Evolutionary conservation across 2,888 invertebrate species (phyloP).

Genomic region (Dasysyrphus tricinctus): DNA sequence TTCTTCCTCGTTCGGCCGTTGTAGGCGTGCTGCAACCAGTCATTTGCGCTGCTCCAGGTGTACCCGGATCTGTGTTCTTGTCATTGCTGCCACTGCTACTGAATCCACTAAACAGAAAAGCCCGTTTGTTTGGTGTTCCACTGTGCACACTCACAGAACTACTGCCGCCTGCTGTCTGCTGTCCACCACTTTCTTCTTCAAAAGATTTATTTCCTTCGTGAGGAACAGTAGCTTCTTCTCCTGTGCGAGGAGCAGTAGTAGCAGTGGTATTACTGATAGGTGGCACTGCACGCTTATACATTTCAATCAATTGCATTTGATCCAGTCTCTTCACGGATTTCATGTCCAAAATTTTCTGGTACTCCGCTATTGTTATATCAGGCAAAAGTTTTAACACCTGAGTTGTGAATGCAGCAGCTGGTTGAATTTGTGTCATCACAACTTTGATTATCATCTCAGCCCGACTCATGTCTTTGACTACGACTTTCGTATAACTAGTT

Average conservation of each 20-base stretch:
- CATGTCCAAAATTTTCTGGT: slow-evolving; percentile 98
- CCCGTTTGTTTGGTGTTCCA: slow-evolving; percentile 80
- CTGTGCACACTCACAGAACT: slow-evolving; percentile 63
- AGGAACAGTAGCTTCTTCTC: neutral
- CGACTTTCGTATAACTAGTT: slow-evolving; percentile 91
- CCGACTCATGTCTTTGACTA: slow-evolving; percentile 94
- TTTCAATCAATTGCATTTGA: slow-evolving; percentile 85
- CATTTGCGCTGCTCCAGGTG: slow-evolving; percentile 1
- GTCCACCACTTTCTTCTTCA: slow-evolving; percentile 52
- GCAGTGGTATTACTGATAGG: neutral
- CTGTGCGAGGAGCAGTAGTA: neutral
- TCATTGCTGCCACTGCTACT: slow-evolving; percentile 75
- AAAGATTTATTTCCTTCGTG: neutral
- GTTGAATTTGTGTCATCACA: slow-evolving; percentile 95
- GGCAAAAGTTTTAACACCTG: slow-evolving; percentile 96
- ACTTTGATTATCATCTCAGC: slow-evolving; percentile 99
- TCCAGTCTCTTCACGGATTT: slow-evolving; percentile 89
- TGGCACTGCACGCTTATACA: slow-evolving; percentile 83
- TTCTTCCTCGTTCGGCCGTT: slow-evolving; percentile 83
- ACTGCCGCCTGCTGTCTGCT: slow-evolving; percentile 23
- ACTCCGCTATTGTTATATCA: slow-evolving; percentile 94
- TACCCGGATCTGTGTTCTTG: slow-evolving; percentile 78
- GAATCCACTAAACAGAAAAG: slow-evolving; percentile 80
- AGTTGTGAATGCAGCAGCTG: slow-evolving; percentile 91
- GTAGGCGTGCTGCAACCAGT: slow-evolving; percentile 69